Conservation (phyloP, 2,113 vertebrate genomes). For the Columbina picui region DNA sequence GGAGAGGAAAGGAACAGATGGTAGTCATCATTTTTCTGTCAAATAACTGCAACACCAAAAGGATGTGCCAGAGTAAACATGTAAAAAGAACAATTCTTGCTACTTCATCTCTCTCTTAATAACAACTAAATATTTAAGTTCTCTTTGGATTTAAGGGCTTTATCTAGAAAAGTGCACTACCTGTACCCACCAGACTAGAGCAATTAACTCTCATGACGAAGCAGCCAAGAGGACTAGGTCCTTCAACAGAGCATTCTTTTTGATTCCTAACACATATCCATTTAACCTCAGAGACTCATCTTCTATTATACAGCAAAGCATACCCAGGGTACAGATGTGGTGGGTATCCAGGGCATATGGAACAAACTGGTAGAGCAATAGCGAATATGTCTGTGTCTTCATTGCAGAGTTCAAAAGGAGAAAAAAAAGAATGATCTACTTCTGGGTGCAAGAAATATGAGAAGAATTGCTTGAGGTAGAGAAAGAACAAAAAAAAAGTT, state of each 20-base stretch:
- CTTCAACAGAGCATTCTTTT: neutral
- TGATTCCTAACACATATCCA: neutral
- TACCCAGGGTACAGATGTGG: neutral
- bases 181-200: neutral
- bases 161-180: neutral
- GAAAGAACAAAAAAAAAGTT: neutral
- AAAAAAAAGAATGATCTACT: neutral
- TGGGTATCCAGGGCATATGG: neutral
- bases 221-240: neutral
- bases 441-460: neutral
- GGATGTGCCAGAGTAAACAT: slow-evolving; percentile 61
- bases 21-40: slow-evolving; percentile 58
- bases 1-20: slow-evolving; percentile 53
- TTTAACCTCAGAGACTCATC: neutral
- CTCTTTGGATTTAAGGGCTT: neutral
- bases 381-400: neutral
- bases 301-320: neutral
- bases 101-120: slow-evolving; percentile 14
- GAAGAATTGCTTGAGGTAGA: neutral
- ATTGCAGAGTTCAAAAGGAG: neutral
- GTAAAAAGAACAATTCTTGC: slow-evolving; percentile 43
- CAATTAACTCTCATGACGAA: neutral
- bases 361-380: neutral
- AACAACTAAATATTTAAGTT: slow-evolving; percentile 4
- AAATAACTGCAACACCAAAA: slow-evolving; percentile 58